Evolutionary conservation across 2,113 vertebrate species (phyloP).

Genomic region (Dendropsophus ebraccatus): DNA sequence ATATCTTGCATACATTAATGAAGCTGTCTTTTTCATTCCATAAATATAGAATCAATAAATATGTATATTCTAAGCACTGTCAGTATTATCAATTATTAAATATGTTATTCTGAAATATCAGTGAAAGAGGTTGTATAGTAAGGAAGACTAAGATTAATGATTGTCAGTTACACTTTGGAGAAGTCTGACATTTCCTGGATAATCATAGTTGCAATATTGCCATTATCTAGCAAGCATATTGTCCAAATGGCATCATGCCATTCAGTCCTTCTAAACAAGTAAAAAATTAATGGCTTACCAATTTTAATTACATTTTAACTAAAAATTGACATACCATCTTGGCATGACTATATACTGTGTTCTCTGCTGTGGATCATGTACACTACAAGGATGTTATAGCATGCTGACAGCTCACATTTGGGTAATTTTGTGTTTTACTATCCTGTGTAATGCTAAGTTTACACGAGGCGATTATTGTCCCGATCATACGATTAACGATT

Average conservation of each 20-base stretch:
- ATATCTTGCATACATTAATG: not conserved
- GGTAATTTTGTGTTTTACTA: not conserved
- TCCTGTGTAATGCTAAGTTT: too few relatives aligned
- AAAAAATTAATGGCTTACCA: not conserved
- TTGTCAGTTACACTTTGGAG: not conserved
- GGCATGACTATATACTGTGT: not conserved
- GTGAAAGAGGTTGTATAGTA: not conserved
- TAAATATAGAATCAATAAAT: conserved; percentile 6
- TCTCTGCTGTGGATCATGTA: not conserved
- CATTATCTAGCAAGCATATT: not conserved
- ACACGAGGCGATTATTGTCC: too few relatives aligned
- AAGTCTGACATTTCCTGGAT: not conserved
- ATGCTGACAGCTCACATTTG: not conserved
- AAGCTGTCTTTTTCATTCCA: not conserved
- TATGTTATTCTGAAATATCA: conserved; percentile 14
- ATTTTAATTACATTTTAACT: not conserved
- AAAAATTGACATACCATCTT: not conserved
- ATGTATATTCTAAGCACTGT: not conserved
- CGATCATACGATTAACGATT: too few relatives aligned
- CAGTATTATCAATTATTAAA: conserved; percentile 31
- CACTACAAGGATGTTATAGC: not conserved
- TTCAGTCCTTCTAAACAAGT: not conserved
- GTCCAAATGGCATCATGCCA: not conserved
- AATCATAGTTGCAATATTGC: not conserved
- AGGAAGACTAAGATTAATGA: conserved; percentile 8